A percentile compares a stretch with the other conserved stretches of the same genome.
Conservation (phyloP, 2,888 invertebrate genomes). For the Caradrina kadenii region DNA sequence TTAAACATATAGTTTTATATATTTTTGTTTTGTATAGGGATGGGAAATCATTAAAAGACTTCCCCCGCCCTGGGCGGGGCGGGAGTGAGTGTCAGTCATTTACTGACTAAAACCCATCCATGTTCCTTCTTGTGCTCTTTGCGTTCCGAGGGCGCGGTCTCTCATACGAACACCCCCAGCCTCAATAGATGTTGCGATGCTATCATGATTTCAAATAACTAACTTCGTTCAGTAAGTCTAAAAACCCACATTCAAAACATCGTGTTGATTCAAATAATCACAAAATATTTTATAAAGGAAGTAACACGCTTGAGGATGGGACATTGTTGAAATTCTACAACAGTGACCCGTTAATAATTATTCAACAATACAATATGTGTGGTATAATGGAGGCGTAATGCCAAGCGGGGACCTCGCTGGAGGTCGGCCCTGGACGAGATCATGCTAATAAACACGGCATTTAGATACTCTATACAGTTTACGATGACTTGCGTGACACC, state of each 20-base stretch:
- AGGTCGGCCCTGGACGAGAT: slow-evolving; percentile 40
- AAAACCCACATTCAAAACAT: neutral
- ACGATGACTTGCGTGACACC: neutral
- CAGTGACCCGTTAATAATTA: slow-evolving; percentile 28
- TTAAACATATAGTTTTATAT: no score
- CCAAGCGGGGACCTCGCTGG: slow-evolving; percentile 2
- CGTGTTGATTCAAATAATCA: no score
- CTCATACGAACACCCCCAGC: no score
- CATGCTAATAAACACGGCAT: slow-evolving; percentile 22
- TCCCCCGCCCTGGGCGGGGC: no score
- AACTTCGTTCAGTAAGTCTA: neutral
- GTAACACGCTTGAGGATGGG: slow-evolving; percentile 19
- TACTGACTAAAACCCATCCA: no score
- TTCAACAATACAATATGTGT: slow-evolving; percentile 35
- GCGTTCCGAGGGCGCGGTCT: no score
- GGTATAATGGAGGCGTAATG: slow-evolving; percentile 33
- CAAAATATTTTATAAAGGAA: slow-evolving; percentile 26
- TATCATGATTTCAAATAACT: no score
- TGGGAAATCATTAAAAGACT: no score
- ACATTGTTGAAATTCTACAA: slow-evolving; percentile 27
- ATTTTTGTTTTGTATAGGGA: no score
- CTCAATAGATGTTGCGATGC: no score
- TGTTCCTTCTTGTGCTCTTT: no score
- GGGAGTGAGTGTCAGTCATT: no score
- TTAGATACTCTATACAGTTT: neutral